Evolutionary conservation across 2,797 vertebrate genomes (phyloP), one percentile per base, ranked within the genome.

Genomic region (Benthosema pterotum): DNA sequence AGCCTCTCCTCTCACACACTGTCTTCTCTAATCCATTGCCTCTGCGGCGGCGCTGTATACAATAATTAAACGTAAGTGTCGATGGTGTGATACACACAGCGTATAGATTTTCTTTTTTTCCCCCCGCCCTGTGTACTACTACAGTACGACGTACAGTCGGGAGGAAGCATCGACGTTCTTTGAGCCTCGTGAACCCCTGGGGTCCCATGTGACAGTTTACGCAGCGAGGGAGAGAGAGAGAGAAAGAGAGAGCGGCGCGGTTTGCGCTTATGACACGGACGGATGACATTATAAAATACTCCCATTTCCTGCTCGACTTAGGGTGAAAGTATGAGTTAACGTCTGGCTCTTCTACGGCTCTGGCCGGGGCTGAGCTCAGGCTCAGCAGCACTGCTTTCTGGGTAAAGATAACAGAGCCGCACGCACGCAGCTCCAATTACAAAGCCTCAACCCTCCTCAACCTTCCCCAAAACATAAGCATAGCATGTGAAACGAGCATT

Each of bases 51-150:
- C 28, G 19, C 81, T 67, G 75, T 78, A 80, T 77, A 82, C 87
- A 89, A 87, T 90, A 90, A 91, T 90, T 88, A 91, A 90, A 90
- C 86, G 75, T 83, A 80, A 63, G 79, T 86, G 83, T 79, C 65
- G 73, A 84, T 82, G 73, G 83, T 82, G 80, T 47, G 72, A 79
- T 78, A 81, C 82, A 81, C 76, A 75, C 19, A 17, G 57, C 68
- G 16, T 83, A 82, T 80, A 54, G 74, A 75, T 78, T 57, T 52
- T 49, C 60, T 43, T 47, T 6, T 65, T 48, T 75, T 78, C 68
- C 43, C 51, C 9, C 38, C 28, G 16, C 55, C 0, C 38, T 1
- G 14, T 53, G 14, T 17, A n/a, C n/a, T n/a, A n/a, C n/a, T 32
- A 4, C 28, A 32, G 28, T 32, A 32, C 8, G 28, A 32, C 8